Conservation (phyloP, 2,113 vertebrate genomes). For the Coptodon rendalli region DNA sequence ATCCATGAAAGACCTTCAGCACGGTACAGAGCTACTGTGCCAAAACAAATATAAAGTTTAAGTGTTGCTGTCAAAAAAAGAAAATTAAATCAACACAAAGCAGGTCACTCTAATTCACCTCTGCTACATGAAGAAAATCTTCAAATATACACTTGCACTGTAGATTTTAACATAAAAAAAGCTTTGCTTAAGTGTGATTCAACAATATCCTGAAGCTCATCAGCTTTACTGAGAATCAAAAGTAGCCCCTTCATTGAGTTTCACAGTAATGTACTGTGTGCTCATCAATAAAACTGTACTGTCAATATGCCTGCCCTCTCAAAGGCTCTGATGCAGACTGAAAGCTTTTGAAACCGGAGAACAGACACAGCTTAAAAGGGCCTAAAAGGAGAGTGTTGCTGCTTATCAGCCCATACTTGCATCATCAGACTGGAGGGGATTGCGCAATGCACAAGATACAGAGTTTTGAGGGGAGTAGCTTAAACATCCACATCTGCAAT, state of each 20-base stretch:
- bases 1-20: background rate
- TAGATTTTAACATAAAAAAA: background rate
- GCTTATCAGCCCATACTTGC: constrained; percentile 9
- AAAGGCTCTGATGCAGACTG: background rate
- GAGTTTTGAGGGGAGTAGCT: background rate
- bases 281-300: background rate
- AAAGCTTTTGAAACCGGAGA: background rate
- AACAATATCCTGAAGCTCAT: background rate
- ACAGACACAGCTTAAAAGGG: background rate
- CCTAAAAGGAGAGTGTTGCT: background rate
- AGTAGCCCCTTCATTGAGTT: background rate
- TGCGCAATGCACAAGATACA: background rate
- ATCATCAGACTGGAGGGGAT: constrained; percentile 1
- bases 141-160: background rate
- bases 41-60: background rate
- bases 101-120: background rate
- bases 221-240: background rate
- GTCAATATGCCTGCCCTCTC: background rate
- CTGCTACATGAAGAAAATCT: background rate
- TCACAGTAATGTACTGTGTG: background rate
- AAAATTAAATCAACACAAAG: background rate
- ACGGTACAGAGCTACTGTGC: background rate
- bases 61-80: background rate
- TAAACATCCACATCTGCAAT: background rate
- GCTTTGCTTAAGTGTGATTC: background rate